These are phyloP conservation scores for Dusona sp. DNA, from an alignment of 2,888 invertebrate genomes.

Conservation along the genomic window DNA sequence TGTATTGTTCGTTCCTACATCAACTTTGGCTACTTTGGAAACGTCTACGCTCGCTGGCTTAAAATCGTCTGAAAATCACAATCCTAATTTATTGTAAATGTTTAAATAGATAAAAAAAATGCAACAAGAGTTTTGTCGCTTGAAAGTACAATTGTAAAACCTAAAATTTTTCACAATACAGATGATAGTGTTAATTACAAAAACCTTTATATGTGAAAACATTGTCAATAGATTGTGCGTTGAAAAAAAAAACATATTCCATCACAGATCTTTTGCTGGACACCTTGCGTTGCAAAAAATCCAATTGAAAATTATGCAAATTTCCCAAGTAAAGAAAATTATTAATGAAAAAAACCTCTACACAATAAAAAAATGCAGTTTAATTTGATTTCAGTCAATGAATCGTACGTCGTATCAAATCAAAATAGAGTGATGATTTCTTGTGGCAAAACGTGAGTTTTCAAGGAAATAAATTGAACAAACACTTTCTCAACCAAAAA, in stretches of 20 bases:
- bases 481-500: too few relatives aligned
- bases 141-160: background rate
- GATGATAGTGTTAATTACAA: background rate
- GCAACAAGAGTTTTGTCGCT: background rate
- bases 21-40: slow-evolving; percentile 95
- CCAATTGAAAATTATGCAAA: too few relatives aligned
- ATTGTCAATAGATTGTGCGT: too few relatives aligned
- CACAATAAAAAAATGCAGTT: too few relatives aligned
- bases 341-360: background rate
- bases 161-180: background rate
- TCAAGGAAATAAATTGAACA: background rate
- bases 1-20: slow-evolving; percentile 95
- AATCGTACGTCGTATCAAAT: background rate
- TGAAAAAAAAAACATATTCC: too few relatives aligned
- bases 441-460: background rate
- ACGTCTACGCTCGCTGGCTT: slow-evolving; percentile 99
- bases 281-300: too few relatives aligned
- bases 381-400: too few relatives aligned
- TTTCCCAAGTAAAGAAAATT: background rate
- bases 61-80: slow-evolving; percentile 90
- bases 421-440: background rate
- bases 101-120: background rate
- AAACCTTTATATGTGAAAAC: background rate
- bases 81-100: background rate
- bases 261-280: too few relatives aligned